phyloP scores from a whole-genome alignment of 1,140 invertebrate species.

The Mamestra configurata region DNA sequence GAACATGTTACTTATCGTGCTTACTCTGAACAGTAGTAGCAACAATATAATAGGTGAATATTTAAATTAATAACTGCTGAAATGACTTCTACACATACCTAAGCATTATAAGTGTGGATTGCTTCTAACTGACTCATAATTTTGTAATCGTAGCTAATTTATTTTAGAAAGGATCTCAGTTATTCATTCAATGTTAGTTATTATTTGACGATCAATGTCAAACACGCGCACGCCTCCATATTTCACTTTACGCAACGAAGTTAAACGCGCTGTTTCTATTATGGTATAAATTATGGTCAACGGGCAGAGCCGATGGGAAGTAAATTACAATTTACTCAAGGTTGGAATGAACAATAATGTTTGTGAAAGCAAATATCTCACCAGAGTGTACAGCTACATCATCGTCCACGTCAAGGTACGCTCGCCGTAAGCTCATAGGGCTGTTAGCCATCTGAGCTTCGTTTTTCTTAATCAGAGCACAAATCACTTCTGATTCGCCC shows the following conservation, averaged over 20 bases:
- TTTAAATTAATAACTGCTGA: not conserved
- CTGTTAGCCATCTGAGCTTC: constrained; percentile 83
- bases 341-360: constrained; percentile 28
- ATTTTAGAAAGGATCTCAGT: constrained; percentile 44
- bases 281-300: constrained; percentile 47
- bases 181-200: constrained; percentile 43
- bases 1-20: not conserved
- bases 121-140: constrained; percentile 30
- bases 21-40: not conserved
- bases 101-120: not conserved
- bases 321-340: constrained; percentile 49
- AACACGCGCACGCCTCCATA: constrained; percentile 41
- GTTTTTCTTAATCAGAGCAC: constrained; percentile 82
- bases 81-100: not conserved
- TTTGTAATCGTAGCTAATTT: constrained; percentile 32
- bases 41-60: not conserved
- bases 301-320: constrained; percentile 31
- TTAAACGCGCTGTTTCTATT: constrained; percentile 39
- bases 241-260: constrained; percentile 45
- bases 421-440: constrained; percentile 85
- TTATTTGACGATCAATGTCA: constrained; percentile 55
- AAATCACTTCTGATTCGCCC: constrained; percentile 81
- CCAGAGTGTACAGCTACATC: constrained; percentile 91
- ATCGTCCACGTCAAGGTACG: constrained; percentile 88
- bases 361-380: constrained; percentile 72